A percentile compares a stretch with the other conserved stretches of the same genome.
Conservation (phyloP, 1,140 invertebrate species). For the Macrosteles quadrilineatus region DNA sequence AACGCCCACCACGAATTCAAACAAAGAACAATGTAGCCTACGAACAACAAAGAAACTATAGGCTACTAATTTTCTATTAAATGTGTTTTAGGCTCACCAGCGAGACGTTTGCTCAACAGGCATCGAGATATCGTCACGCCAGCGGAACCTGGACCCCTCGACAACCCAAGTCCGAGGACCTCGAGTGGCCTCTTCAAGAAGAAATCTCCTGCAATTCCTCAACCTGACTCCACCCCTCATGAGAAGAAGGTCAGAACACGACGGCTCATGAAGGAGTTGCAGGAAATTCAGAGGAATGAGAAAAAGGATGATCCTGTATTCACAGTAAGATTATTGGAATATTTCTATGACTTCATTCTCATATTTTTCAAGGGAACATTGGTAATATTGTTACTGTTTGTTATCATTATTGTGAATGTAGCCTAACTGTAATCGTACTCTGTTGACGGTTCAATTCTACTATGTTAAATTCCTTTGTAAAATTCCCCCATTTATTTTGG, state of each 20-base stretch:
- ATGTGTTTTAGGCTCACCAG: constrained; percentile 56
- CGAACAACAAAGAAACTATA: too few species aligned
- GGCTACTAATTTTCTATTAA: too few species aligned
- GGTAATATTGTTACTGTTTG: too few species aligned
- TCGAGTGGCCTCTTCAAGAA: constrained; percentile 49
- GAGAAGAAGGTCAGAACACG: constrained; percentile 62
- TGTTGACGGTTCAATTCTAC: too few species aligned
- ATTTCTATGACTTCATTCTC: too few species aligned
- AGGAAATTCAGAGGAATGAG: constrained; percentile 76
- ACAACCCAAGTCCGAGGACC: constrained; percentile 55
- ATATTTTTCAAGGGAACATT: too few species aligned
- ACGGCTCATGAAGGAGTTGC: constrained; percentile 91
- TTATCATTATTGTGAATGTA: too few species aligned
- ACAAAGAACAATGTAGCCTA: too few species aligned
- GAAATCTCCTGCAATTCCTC: constrained; percentile 36
- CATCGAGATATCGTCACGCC: constrained; percentile 66
- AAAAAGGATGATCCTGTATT: constrained; percentile 73
- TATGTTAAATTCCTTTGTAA: too few species aligned
- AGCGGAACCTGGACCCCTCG: constrained; percentile 57
- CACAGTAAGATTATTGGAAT: constrained; percentile 61
- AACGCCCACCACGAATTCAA: too few species aligned
- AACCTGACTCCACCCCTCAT: constrained; percentile 33
- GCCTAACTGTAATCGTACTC: too few species aligned
- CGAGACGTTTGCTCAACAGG: constrained; percentile 56
- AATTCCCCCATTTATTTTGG: too few species aligned